Base-by-base conservation (phyloP, 2,888 invertebrate species). In the Hemithea aestivaria region DNA sequence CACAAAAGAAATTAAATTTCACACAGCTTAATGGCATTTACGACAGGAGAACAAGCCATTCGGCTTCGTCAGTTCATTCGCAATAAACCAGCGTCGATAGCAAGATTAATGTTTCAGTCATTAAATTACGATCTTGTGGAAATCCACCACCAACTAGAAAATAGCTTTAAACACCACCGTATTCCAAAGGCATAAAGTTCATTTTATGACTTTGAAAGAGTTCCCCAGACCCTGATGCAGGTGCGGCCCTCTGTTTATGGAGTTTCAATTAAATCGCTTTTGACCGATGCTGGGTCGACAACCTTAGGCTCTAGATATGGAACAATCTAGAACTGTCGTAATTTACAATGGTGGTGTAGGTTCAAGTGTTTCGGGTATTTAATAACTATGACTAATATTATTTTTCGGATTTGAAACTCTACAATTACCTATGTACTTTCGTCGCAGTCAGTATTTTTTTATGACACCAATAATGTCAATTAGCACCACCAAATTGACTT, bases 261-360 rank as follows among this genome's bases (percentile, higher is more conserved):
- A 53, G 68, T 63, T 78, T 74, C 77, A 79, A 82, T 81, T 81
- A 81, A 81, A 76, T 79, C 71, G 69, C 73, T 68, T 76, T 74
- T 79, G 75, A 73, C 69, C 74, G 73, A 71, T 53, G 64, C 48
- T 45, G 61, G 67, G 67, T 69, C 66, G 53, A 63, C 68, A 64
- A 65, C 62, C 65, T 30, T 10, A 27, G 11, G 20, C 20, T 25
- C 11, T 35, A 29, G 5, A 35, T 8, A 27, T 8, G 7, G n/a
- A 8, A 10, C 26, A 16, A 21, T 4, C 29, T 27, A 24, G 21
- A 22, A 34, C 16, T 16, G 16, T 16, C 16, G 16, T 16, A 16
- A 5, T 16, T 2, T 4, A 16, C 16, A 16, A 16, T n/a, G n/a
- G n/a, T n/a, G n/a, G n/a, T n/a, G n/a, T n/a, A n/a, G n/a, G n/a